Percentiles rank a stretch among this genome's conserved stretches.
These are phyloP conservation scores for Lates calcarifer DNA, from an alignment of 2,113 vertebrate species.

Conservation along the genomic window DNA sequence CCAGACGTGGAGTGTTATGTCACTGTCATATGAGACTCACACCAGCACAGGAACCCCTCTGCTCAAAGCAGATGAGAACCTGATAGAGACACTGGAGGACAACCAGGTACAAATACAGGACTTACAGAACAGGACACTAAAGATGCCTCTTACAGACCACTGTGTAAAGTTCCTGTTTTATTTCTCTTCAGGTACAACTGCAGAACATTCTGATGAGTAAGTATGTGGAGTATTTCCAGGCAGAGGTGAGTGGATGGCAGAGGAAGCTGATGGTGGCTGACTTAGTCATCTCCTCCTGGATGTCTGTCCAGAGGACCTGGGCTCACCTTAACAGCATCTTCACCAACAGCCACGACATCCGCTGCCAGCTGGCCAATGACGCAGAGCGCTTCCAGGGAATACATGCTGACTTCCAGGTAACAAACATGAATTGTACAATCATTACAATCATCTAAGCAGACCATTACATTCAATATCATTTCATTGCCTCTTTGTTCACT, in stretches of 20 bases:
- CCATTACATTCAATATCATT: not conserved
- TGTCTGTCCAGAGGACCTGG: slow-evolving; percentile 88
- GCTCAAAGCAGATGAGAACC: slow-evolving; percentile 85
- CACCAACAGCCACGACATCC: slow-evolving; percentile 88
- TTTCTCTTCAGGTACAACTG: slow-evolving; percentile 80
- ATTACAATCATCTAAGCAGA: not conserved
- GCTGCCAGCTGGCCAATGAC: slow-evolving; percentile 86
- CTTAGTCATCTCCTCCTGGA: slow-evolving; percentile 86
- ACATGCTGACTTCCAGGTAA: slow-evolving; percentile 87
- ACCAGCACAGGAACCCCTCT: slow-evolving; percentile 75
- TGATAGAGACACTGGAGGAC: slow-evolving; percentile 87
- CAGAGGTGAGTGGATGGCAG: slow-evolving; percentile 88
- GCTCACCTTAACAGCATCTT: slow-evolving; percentile 89
- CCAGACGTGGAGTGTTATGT: slow-evolving; percentile 82
- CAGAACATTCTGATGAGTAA: slow-evolving; percentile 90
- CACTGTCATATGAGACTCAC: slow-evolving; percentile 81
- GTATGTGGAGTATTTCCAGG: slow-evolving; percentile 88
- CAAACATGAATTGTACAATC: not conserved
- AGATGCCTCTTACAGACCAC: not conserved
- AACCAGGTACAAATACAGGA: slow-evolving; percentile 74
- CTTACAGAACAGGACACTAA: not conserved
- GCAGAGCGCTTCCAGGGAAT: slow-evolving; percentile 85
- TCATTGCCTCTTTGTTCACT: not conserved
- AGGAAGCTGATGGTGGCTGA: slow-evolving; percentile 86
- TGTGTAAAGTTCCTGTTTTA: not conserved